phyloP scores from a whole-genome alignment of 2,797 vertebrate genomes.

The Gadopsis bispinosus region DNA sequence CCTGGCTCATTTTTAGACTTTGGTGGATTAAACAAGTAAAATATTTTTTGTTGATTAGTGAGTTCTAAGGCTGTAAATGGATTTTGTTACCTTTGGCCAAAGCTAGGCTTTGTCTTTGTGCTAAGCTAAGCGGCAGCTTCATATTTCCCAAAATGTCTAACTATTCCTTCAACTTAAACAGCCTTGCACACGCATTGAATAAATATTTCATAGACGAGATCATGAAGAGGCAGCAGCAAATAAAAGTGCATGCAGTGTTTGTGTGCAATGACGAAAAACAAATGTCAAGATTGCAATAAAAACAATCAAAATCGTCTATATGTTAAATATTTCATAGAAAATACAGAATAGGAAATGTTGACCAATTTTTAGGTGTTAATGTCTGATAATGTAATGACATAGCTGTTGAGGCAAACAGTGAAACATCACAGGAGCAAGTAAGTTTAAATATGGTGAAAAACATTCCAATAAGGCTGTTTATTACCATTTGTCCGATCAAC shows the following conservation, averaged over 20 bases:
- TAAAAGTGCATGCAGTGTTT: constrained; percentile 23
- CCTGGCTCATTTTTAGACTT: no score
- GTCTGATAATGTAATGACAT: background rate
- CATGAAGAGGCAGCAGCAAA: background rate
- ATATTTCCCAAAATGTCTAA: background rate
- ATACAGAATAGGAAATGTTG: background rate
- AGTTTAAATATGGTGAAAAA: background rate
- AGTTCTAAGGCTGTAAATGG: background rate
- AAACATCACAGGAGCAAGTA: background rate
- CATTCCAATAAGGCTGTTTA: background rate
- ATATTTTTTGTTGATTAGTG: background rate
- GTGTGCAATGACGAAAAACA: background rate
- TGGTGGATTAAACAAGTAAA: background rate
- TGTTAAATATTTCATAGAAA: constrained; percentile 5
- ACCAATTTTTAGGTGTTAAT: background rate
- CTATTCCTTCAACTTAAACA: background rate
- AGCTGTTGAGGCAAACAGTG: background rate
- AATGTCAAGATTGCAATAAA: background rate
- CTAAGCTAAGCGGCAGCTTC: background rate
- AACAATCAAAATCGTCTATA: no score
- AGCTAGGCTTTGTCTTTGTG: background rate
- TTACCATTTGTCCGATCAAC: background rate
- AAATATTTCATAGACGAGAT: background rate
- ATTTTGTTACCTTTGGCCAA: background rate
- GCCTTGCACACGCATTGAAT: background rate